A percentile compares a stretch with the other conserved stretches of the same genome.
Evolutionary conservation across 1,140 invertebrate genomes (phyloP).

Genomic region (Littorina saxatilis): DNA sequence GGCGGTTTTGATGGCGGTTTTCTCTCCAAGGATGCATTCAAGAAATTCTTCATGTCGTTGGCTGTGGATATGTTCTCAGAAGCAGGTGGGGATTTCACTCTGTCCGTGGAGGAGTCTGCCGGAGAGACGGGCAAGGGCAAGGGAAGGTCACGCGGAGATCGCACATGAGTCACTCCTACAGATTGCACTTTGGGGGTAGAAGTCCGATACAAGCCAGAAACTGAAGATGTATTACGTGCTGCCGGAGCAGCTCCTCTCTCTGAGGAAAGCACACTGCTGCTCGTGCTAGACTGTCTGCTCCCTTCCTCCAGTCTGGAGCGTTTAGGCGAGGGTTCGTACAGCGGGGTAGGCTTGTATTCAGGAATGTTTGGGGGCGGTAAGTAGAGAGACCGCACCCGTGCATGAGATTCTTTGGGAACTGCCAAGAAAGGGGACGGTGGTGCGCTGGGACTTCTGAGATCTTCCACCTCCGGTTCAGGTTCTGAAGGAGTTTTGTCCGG

Average conservation of each 20-base stretch:
- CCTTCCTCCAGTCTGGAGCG: conserved; percentile 19
- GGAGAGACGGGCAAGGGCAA: conserved; percentile 27
- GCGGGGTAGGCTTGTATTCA: conserved; percentile 29
- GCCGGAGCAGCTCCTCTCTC: neutral
- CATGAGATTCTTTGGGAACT: conserved; percentile 22
- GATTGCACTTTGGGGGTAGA: neutral
- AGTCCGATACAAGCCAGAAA: neutral
- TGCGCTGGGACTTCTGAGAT: neutral
- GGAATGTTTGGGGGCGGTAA: conserved; percentile 25
- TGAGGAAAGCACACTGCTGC: neutral
- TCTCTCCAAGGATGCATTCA: conserved; percentile 38
- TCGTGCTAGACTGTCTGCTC: conserved; percentile 23
- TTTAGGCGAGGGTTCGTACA: conserved; percentile 20
- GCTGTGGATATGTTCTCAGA: conserved; percentile 38
- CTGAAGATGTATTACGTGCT: neutral
- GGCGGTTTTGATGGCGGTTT: conserved; percentile 15
- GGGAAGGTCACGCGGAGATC: conserved; percentile 23
- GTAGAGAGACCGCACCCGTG: conserved; percentile 6
- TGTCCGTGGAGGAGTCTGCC: conserved; percentile 35
- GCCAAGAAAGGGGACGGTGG: neutral
- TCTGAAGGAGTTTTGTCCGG: conserved; percentile 30
- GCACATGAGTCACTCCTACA: conserved; percentile 11
- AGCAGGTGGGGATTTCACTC: conserved; percentile 15
- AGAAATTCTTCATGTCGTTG: conserved; percentile 44
- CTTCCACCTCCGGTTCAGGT: neutral